These are phyloP conservation scores for Bagarius yarrelli DNA, from an alignment of 2,113 vertebrate species.

Conservation along the genomic window DNA sequence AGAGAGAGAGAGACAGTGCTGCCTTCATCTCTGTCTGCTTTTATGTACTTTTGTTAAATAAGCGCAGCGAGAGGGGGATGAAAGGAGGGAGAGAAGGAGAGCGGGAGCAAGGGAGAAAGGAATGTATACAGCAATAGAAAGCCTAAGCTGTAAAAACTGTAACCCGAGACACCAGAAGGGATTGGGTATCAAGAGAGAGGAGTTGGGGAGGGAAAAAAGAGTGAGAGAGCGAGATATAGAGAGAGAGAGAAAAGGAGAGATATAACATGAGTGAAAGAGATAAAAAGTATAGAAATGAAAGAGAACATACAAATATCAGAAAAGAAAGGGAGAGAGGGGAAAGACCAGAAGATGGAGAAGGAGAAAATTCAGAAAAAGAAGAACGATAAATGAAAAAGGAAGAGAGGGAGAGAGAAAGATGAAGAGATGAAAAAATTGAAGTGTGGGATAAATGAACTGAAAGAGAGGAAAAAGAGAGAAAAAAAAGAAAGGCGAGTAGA, in stretches of 20 bases:
- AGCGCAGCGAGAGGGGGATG: conserved; percentile 69
- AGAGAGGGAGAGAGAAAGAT: background rate
- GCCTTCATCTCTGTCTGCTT: conserved; percentile 91
- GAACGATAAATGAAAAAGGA: background rate
- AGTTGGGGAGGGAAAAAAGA: conserved; percentile 91
- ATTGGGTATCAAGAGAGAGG: conserved; percentile 98
- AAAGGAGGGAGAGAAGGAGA: conserved; percentile 32
- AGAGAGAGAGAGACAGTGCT: conserved; percentile 77
- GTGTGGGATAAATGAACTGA: too few relatives aligned
- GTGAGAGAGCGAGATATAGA: conserved; percentile 69
- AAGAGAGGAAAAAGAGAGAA: too few relatives aligned
- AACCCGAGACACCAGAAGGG: conserved; percentile 84
- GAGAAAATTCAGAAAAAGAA: conserved; percentile 39
- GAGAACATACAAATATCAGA: conserved; percentile 25
- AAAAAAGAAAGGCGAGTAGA: too few relatives aligned
- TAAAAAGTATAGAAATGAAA: conserved; percentile 61
- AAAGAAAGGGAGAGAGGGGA: background rate
- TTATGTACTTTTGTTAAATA: conserved; percentile 97
- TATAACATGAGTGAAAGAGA: conserved; percentile 45
- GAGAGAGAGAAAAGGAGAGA: conserved; percentile 25
- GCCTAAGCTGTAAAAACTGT: conserved; percentile 99
- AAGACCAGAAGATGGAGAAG: conserved; percentile 56
- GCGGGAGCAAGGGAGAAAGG: conserved; percentile 87
- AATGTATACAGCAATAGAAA: conserved; percentile 96
- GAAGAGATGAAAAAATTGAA: conserved; percentile 4